Evolutionary conservation across 1,140 invertebrate species (phyloP).

Genomic region (Brachionus rubens): DNA sequence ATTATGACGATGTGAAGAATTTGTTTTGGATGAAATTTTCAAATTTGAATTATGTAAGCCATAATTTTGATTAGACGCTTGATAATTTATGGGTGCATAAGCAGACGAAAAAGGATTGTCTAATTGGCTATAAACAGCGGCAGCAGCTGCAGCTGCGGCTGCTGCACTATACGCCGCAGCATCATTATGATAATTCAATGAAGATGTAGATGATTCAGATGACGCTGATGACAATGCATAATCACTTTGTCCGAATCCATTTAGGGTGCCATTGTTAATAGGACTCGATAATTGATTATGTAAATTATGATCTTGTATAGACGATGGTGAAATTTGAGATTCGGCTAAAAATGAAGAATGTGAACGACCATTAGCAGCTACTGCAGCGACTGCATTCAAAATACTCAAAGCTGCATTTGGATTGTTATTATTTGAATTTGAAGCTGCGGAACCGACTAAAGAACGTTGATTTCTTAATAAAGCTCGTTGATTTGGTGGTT

Average conservation of each 20-base stretch:
- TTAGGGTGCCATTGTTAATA: neutral
- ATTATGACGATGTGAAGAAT: neutral
- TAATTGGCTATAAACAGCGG: conserved; percentile 18
- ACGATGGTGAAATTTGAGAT: conserved; percentile 13
- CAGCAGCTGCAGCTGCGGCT: conserved; percentile 25
- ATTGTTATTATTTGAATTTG: neutral
- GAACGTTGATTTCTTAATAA: conserved; percentile 28
- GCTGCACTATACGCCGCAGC: conserved; percentile 27
- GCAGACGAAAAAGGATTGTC: conserved; percentile 15
- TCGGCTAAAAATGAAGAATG: conserved; percentile 27
- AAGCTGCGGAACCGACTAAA: neutral
- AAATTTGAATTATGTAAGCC: neutral
- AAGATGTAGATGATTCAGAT: conserved; percentile 8
- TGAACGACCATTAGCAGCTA: neutral
- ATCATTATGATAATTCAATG: neutral
- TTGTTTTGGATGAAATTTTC: neutral
- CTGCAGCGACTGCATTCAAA: conserved; percentile 10
- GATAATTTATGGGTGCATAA: neutral
- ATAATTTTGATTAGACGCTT: neutral
- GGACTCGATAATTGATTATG: conserved; percentile 11
- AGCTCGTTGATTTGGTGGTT: conserved; percentile 25
- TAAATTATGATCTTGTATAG: neutral
- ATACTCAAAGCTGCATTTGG: neutral
- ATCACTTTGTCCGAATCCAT: neutral
- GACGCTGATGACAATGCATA: neutral